These are phyloP conservation scores for Corynorhinus townsendii DNA, from an alignment of 2,113 vertebrate genomes.

Conservation along the genomic window DNA sequence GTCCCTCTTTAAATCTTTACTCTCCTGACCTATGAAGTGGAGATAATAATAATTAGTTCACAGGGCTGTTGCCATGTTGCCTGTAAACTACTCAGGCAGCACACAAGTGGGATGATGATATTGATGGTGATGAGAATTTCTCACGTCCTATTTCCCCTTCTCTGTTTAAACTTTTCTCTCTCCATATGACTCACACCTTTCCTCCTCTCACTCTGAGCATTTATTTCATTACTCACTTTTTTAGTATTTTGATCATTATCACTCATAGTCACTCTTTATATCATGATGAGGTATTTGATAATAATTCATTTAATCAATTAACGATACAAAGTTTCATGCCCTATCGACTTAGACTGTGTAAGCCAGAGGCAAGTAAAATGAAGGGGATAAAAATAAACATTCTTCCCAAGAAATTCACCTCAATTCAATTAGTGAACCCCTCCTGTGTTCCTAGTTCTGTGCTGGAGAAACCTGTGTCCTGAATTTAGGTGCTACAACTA, in stretches of 20 bases:
- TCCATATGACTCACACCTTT: background rate
- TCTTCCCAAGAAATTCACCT: background rate
- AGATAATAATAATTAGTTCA: background rate
- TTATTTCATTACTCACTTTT: background rate
- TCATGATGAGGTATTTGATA: background rate
- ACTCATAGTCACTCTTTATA: background rate
- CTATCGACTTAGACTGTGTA: background rate
- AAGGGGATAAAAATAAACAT: background rate
- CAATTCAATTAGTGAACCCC: background rate
- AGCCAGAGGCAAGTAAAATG: background rate
- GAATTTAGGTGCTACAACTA: background rate
- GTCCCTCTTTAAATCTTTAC: background rate
- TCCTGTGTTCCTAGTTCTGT: background rate
- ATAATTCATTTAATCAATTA: background rate
- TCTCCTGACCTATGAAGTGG: background rate
- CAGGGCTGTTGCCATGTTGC: background rate
- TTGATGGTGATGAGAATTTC: background rate
- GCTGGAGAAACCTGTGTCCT: background rate
- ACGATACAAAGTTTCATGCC: background rate
- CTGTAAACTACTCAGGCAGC: background rate
- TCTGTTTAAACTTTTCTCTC: background rate
- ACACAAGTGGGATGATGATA: background rate
- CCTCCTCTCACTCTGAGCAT: background rate
- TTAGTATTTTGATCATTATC: background rate
- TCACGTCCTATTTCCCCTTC: background rate